Conservation (phyloP, 1,140 invertebrate genomes). For the Lepidurus apus region DNA sequence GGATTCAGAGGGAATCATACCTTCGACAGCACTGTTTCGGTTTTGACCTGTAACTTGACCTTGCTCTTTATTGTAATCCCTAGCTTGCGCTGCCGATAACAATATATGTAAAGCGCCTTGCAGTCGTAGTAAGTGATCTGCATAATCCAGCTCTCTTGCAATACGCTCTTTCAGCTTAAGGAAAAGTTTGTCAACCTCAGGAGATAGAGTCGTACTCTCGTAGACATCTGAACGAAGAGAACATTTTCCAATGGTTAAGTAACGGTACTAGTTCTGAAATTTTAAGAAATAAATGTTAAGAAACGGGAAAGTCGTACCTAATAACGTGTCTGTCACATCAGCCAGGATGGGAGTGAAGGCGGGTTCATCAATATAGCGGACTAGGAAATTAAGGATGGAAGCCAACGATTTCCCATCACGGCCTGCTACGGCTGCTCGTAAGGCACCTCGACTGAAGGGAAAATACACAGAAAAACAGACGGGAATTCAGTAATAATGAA, state of each 20-base stretch:
- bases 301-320: conserved; percentile 51
- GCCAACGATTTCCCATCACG: conserved; percentile 60
- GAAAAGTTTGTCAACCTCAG: conserved; percentile 56
- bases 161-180: conserved; percentile 55
- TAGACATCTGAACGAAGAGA: conserved; percentile 54
- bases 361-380: conserved; percentile 63
- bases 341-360: conserved; percentile 66
- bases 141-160: conserved; percentile 57
- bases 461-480: neutral
- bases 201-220: conserved; percentile 47
- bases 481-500: conserved; percentile 19
- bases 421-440: conserved; percentile 62
- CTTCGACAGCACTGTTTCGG: neutral
- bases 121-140: conserved; percentile 46
- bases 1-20: neutral
- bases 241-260: conserved; percentile 39
- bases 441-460: conserved; percentile 56
- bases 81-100: conserved; percentile 39
- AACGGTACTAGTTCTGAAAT: conserved; percentile 12
- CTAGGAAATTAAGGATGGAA: conserved; percentile 68
- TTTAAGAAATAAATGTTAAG: neutral
- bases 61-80: neutral
- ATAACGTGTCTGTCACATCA: conserved; percentile 63
- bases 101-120: conserved; percentile 45
- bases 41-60: neutral